Percentiles rank a stretch among this genome's conserved stretches.
Evolutionary conservation across 37 sponge, comb jelly and placozoan species (phyloP).

Genomic region (Aplysina aerophoba): DNA sequence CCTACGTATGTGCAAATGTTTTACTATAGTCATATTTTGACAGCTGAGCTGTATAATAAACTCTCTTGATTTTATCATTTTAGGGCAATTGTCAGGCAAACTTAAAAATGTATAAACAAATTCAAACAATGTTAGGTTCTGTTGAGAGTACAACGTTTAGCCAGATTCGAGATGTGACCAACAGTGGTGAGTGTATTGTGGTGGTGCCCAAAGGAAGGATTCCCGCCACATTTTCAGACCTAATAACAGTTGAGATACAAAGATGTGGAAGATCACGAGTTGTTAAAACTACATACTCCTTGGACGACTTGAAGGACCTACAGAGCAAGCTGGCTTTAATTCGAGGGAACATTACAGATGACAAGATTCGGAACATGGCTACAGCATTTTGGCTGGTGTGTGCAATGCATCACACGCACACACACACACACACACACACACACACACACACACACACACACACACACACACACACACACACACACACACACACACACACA

Average conservation of each 20-base stretch:
- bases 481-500: no score
- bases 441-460: no score
- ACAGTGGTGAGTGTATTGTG: constrained; percentile 62
- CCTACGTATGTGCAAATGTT: no score
- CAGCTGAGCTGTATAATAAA: no score
- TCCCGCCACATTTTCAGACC: constrained; percentile 37
- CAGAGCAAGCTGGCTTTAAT: constrained; percentile 86
- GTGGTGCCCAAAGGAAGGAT: not conserved
- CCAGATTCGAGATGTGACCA: constrained; percentile 65
- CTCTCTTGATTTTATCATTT: not conserved
- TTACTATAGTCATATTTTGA: no score
- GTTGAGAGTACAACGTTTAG: constrained; percentile 68
- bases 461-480: no score
- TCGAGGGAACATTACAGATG: constrained; percentile 60
- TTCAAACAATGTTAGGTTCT: constrained; percentile 72
- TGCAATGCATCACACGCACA: not conserved
- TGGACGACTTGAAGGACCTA: constrained; percentile 76
- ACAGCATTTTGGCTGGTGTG: not conserved
- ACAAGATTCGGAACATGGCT: not conserved
- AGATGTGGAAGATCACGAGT: not conserved
- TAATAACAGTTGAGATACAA: constrained; percentile 40
- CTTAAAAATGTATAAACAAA: constrained; percentile 70
- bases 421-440: no score
- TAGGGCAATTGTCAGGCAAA: constrained; percentile 42
- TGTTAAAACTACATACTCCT: constrained; percentile 41